These are phyloP conservation scores for Chelmon rostratus DNA, from an alignment of 2,797 vertebrate genomes.

Conservation along the genomic window DNA sequence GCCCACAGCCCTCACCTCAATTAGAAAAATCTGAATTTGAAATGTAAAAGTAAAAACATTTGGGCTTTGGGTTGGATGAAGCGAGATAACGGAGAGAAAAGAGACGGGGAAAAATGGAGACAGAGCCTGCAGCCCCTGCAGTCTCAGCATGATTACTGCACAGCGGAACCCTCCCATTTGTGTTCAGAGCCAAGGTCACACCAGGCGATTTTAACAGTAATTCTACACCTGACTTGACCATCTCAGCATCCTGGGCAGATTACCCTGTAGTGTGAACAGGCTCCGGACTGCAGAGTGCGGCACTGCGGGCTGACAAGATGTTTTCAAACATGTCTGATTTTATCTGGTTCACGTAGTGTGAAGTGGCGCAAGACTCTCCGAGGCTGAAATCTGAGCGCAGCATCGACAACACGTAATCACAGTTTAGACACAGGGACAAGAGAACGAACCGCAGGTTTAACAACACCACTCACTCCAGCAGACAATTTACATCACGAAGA, in stretches of 20 bases:
- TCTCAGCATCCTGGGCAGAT: constrained; percentile 49
- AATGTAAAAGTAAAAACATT: constrained; percentile 41
- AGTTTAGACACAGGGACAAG: constrained; percentile 37
- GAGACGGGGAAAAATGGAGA: constrained; percentile 3
- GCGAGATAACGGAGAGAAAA: constrained; percentile 18
- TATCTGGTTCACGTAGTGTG: constrained; percentile 59
- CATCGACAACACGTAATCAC: constrained; percentile 55
- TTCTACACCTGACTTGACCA: constrained; percentile 60
- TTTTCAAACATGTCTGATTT: constrained; percentile 70
- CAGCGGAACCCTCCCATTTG: constrained; percentile 45
- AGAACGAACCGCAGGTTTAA: constrained; percentile 20
- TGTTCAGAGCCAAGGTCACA: constrained; percentile 61
- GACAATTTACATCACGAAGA: constrained; percentile 16
- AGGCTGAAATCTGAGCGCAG: constrained; percentile 50
- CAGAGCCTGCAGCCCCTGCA: constrained; percentile 25
- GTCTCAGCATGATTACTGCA: constrained; percentile 43
- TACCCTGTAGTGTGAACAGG: constrained; percentile 56
- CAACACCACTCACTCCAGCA: constrained; percentile 27
- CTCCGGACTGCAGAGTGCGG: constrained; percentile 21
- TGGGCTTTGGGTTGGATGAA: constrained; percentile 19
- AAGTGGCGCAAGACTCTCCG: constrained; percentile 51
- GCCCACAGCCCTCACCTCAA: background rate
- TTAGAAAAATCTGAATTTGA: constrained; percentile 30
- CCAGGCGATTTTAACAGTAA: constrained; percentile 58
- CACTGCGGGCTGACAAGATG: constrained; percentile 53